phyloP scores from a whole-genome alignment of 2,113 vertebrate genomes.

The Salminus brasiliensis region DNA sequence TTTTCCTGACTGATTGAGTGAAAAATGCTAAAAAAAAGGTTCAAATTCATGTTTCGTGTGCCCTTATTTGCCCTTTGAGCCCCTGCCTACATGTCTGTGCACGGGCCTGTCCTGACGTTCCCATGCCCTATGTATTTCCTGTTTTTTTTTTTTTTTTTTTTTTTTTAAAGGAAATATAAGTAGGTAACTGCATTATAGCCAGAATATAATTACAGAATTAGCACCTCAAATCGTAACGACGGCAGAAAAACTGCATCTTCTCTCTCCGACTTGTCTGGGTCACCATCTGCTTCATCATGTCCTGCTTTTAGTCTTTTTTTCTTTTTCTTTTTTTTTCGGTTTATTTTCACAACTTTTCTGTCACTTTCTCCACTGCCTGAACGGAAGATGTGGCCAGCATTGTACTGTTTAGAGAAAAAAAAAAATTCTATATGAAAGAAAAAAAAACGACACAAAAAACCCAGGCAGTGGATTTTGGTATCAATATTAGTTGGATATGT shows the following conservation, averaged over 20 bases:
- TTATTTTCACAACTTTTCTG: too few species aligned
- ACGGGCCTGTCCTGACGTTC: too few species aligned
- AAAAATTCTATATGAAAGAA: too few species aligned
- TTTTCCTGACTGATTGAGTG: too few species aligned
- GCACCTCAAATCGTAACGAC: not conserved
- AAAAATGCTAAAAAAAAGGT: too few species aligned
- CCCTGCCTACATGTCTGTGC: too few species aligned
- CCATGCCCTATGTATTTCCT: too few species aligned
- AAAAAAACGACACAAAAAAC: slow-evolving; percentile 20
- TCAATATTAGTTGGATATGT: slow-evolving; percentile 81
- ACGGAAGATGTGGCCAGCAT: slow-evolving; percentile 72
- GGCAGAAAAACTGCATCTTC: slow-evolving; percentile 17
- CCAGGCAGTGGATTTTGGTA: slow-evolving; percentile 67
- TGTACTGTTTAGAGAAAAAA: slow-evolving; percentile 67
- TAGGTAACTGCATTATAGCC: not conserved
- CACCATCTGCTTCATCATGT: slow-evolving; percentile 52
- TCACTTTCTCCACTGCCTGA: slow-evolving; percentile 70
- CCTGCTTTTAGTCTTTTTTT: slow-evolving; percentile 55
- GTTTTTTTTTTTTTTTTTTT: too few species aligned
- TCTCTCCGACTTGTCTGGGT: slow-evolving; percentile 18
- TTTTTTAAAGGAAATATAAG: too few species aligned
- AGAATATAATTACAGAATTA: not conserved
- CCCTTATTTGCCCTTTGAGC: too few species aligned
- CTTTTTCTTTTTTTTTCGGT: slow-evolving; percentile 59
- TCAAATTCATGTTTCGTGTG: too few species aligned